Conservation (phyloP, 2,888 invertebrate species). For the Morpho deidamia region DNA sequence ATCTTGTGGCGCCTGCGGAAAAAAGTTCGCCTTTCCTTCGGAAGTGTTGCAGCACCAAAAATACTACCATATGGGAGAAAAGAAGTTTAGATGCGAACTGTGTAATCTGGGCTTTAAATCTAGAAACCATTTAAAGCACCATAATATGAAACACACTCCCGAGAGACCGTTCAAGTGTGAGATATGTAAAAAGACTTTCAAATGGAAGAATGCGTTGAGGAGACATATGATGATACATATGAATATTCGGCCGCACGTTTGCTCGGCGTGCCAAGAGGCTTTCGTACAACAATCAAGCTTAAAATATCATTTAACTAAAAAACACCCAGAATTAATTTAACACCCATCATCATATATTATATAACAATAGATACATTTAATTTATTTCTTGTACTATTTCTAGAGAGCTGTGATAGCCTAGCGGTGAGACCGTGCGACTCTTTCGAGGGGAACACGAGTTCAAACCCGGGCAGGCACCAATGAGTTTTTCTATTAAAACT, state of each 20-base stretch:
- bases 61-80: slow-evolving; percentile 43
- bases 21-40: slow-evolving; percentile 40
- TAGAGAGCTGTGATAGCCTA: no score
- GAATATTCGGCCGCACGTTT: slow-evolving; percentile 36
- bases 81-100: slow-evolving; percentile 28
- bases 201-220: slow-evolving; percentile 32
- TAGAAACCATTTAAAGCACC: slow-evolving; percentile 24
- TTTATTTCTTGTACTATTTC: no score
- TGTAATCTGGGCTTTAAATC: slow-evolving; percentile 34
- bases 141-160: slow-evolving; percentile 21
- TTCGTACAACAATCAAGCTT: slow-evolving; percentile 37
- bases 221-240: slow-evolving; percentile 39
- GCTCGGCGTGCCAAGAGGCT: slow-evolving; percentile 38
- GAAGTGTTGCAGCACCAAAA: slow-evolving; percentile 40
- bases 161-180: slow-evolving; percentile 37
- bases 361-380: no score
- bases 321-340: slow-evolving; percentile 21
- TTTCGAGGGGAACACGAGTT: no score
- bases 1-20: slow-evolving; percentile 41
- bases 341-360: no score
- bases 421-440: no score
- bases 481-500: no score
- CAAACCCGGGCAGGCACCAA: no score
- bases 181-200: slow-evolving; percentile 42
- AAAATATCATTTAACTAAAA: slow-evolving; percentile 33